A percentile compares a stretch with the other conserved stretches of the same genome.
These are phyloP conservation scores for Hypolimnas misippus DNA, from an alignment of 2,888 invertebrate species.

Conservation along the genomic window DNA sequence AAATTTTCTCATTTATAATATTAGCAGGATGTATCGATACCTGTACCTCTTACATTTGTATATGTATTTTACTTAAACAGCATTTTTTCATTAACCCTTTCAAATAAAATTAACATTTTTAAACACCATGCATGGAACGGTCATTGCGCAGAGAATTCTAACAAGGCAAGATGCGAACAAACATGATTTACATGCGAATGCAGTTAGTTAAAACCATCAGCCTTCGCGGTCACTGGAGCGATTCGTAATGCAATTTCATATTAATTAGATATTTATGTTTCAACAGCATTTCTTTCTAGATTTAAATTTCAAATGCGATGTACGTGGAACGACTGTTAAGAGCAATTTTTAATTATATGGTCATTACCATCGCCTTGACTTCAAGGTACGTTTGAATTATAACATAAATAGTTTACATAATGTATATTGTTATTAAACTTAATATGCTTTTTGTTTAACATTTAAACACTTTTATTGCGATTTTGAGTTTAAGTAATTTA, in stretches of 20 bases:
- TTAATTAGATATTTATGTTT: conserved; percentile 20
- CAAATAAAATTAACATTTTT: background rate
- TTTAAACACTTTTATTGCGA: background rate
- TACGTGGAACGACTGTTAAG: background rate
- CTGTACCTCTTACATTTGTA: too few species aligned
- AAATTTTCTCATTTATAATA: too few species aligned
- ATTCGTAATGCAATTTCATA: conserved; percentile 10
- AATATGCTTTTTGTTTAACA: background rate
- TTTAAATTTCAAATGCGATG: background rate
- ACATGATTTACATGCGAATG: conserved; percentile 5
- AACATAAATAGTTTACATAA: background rate
- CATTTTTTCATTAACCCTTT: background rate
- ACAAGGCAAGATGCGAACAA: background rate
- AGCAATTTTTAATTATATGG: conserved; percentile 1
- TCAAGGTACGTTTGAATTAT: conserved; percentile 1
- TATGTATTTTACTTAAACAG: background rate
- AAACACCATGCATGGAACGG: conserved; percentile 2
- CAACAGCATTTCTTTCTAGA: background rate
- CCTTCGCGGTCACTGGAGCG: conserved; percentile 26
- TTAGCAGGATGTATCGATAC: too few species aligned
- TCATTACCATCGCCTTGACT: background rate
- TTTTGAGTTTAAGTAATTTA: background rate
- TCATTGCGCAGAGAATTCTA: conserved; percentile 3
- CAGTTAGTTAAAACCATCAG: conserved; percentile 1
- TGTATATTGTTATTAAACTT: background rate